Evolutionary conservation across 2,888 invertebrate genomes (phyloP).

Genomic region (Aelia acuminata): DNA sequence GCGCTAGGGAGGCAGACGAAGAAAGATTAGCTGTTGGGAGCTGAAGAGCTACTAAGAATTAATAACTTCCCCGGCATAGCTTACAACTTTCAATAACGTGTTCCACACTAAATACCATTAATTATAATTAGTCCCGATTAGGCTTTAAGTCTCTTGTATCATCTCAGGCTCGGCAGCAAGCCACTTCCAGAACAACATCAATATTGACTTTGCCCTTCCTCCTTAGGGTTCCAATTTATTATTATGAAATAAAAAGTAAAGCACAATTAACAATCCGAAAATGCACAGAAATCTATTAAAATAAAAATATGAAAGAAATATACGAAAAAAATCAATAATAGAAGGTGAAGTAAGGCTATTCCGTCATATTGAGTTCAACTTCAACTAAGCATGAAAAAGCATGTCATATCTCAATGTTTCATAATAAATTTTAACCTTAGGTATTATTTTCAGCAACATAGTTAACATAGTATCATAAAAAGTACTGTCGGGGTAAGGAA

Average conservation of each 20-base stretch:
- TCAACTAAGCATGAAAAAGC: too few relatives aligned
- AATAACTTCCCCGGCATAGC: conserved; percentile 39
- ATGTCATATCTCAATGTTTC: too few relatives aligned
- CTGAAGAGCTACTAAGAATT: conserved; percentile 36
- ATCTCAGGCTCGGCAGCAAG: background rate
- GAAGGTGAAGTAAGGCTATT: too few relatives aligned
- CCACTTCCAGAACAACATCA: background rate
- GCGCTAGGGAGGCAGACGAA: conserved; percentile 3
- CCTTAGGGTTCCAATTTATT: background rate
- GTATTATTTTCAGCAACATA: too few relatives aligned
- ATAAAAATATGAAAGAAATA: background rate
- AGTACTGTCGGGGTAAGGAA: too few relatives aligned
- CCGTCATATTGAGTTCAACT: too few relatives aligned
- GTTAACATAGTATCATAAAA: too few relatives aligned
- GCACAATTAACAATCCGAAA: background rate
- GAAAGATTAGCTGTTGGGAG: conserved; percentile 18
- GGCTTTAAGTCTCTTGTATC: background rate
- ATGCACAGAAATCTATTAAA: background rate
- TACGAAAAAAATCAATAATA: background rate
- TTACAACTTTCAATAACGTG: conserved; percentile 37
- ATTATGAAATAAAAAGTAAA: background rate
- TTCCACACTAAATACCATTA: conserved; percentile 41
- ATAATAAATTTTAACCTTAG: too few relatives aligned
- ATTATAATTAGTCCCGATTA: conserved; percentile 46
- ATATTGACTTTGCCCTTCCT: background rate